Base-by-base conservation (phyloP, 2,888 invertebrate genomes). In the Agelastica alni region DNA sequence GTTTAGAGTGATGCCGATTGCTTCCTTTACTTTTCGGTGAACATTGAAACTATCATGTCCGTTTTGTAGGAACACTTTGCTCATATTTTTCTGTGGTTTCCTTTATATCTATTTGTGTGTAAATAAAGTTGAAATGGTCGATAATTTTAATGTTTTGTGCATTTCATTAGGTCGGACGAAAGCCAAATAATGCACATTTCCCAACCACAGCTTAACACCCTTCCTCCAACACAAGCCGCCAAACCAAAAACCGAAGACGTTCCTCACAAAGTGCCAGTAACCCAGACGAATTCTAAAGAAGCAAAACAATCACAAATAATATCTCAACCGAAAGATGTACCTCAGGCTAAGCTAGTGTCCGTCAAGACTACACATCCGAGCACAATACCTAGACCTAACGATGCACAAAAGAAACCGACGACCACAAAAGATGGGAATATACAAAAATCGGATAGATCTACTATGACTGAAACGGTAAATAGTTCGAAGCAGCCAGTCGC, bases 381-480 rank as follows among this genome's bases (percentile, higher is more conserved):
- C 6, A 48, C 46, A 2, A 17, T 46, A 9, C 47, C 37, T 2
- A 34, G 56, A 14, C 36, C 37, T 3, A 43, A 18, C 42, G 53
- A 58, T 18, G 10, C 30, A 10, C 31, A 43, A 6, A 53, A 45
- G 22, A 57, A 56, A 37, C 32, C 17, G 10, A 4, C 48, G 4
- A 47, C 36, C 31, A 54, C 54, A 32, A 54, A 39, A 32, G 56
- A 56, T 10, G 36, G 51, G 12, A 53, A 49, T 1, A 13, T 34
- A 12, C 47, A 43, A 6, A 56, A 56, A 31, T 26, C 44, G 9
- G 54, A 54, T 17, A 49, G 53, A 36, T 26, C 34, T 4, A 59
- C 51, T 2, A 56, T 56, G 55, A 59, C 59, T n/a, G 59, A 59
- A 32, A 36, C 18, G 12, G 36, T 20, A 28, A 47, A 20, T n/a